These are phyloP conservation scores for Ornithoptera alexandrae DNA, from an alignment of 2,888 invertebrate species.

Conservation along the genomic window DNA sequence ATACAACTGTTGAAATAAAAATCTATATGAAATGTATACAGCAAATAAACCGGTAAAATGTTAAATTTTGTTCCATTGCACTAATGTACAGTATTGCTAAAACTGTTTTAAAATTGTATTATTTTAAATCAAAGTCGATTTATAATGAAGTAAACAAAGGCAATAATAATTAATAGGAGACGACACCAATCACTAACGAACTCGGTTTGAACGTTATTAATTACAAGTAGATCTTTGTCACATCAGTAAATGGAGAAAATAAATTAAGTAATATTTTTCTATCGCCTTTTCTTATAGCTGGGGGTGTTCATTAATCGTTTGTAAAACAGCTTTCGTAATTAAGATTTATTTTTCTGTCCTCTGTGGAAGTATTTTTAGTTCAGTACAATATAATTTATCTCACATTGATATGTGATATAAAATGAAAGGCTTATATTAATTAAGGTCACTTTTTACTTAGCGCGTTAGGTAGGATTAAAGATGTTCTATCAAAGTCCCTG, in stretches of 20 bases:
- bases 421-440: no score
- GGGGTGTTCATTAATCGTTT: background rate
- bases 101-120: background rate
- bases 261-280: constrained; percentile 4
- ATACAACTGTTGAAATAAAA: no score
- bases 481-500: no score
- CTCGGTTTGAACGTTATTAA: constrained; percentile 12
- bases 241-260: constrained; percentile 1
- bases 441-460: no score
- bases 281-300: constrained; percentile 4
- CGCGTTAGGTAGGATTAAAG: no score
- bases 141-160: background rate
- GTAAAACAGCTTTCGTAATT: background rate
- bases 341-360: background rate
- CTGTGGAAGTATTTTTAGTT: no score
- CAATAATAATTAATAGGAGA: background rate
- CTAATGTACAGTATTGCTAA: no score
- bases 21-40: no score
- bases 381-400: no score
- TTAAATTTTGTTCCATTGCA: no score
- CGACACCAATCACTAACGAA: constrained; percentile 1
- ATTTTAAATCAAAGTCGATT: background rate
- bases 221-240: constrained; percentile 12
- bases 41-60: no score
- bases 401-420: no score